Conservation (phyloP, 2,888 invertebrate genomes). For the Eupithecia abbreviata region DNA sequence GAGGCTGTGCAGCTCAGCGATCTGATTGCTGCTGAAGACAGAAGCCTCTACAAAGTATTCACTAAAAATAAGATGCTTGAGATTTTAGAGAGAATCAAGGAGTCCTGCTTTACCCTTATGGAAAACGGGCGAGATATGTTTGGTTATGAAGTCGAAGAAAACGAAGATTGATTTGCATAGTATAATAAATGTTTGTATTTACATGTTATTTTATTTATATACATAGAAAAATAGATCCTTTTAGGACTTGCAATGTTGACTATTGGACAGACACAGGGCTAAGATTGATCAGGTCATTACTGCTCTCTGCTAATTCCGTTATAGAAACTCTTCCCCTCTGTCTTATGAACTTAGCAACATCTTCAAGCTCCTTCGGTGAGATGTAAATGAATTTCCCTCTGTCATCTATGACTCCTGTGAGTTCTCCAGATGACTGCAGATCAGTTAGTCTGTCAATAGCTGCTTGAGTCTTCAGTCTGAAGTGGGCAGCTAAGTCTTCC, state of each 20-base stretch:
- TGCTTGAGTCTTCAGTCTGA: slow-evolving; percentile 95
- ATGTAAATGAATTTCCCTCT: slow-evolving; percentile 99
- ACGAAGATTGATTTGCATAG: slow-evolving; percentile 47
- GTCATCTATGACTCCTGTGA: slow-evolving; percentile 99
- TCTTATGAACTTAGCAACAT: slow-evolving; percentile 97
- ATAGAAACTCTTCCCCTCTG: slow-evolving; percentile 98
- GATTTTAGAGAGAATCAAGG: slow-evolving; percentile 89
- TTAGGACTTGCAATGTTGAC: slow-evolving; percentile 13
- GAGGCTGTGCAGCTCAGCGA: slow-evolving; percentile 88
- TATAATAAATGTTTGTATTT: slow-evolving; percentile 65
- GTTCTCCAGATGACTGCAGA: slow-evolving; percentile 90
- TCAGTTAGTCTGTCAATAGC: slow-evolving; percentile 94
- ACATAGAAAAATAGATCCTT: slow-evolving; percentile 37
- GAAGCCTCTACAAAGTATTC: slow-evolving; percentile 92
- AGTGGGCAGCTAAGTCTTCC: slow-evolving; percentile 96
- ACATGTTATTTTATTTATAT: slow-evolving; percentile 52
- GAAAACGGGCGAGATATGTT: slow-evolving; percentile 92
- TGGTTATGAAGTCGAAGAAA: slow-evolving; percentile 85
- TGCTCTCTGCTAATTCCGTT: slow-evolving; percentile 95
- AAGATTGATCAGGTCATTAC: slow-evolving; percentile 95
- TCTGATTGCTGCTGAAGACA: slow-evolving; percentile 90
- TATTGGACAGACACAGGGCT: slow-evolving; percentile 80
- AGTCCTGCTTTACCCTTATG: slow-evolving; percentile 89
- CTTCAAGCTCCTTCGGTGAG: slow-evolving; percentile 93
- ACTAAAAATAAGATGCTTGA: slow-evolving; percentile 90